Evolutionary conservation across 2,797 vertebrate species (phyloP).

Genomic region (Poecilia picta): DNA sequence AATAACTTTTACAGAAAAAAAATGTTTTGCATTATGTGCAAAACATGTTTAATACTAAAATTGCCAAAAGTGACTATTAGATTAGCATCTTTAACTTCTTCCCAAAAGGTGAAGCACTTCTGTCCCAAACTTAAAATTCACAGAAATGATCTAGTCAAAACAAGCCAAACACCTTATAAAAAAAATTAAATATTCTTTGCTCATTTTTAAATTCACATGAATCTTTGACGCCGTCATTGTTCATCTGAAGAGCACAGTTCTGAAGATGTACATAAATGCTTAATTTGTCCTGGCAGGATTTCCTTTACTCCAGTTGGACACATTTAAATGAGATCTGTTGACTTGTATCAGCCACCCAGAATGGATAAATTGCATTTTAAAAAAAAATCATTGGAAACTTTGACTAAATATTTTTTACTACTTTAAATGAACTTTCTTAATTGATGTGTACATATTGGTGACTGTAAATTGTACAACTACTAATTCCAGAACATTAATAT

Average conservation of each 20-base stretch:
- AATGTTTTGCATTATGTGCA: neutral
- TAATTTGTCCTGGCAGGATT: slow-evolving; percentile 18
- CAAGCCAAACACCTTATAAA: neutral
- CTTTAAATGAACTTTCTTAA: neutral
- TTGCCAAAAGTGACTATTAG: neutral
- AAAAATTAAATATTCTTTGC: slow-evolving; percentile 9
- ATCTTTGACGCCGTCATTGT: neutral
- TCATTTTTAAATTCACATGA: neutral
- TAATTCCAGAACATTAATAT: neutral
- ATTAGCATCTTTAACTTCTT: neutral
- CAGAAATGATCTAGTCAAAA: neutral
- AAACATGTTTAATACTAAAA: neutral
- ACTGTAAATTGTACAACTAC: neutral
- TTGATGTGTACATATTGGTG: neutral
- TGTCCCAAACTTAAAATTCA: neutral
- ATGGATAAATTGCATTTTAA: neutral
- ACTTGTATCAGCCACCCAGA: slow-evolving; percentile 4
- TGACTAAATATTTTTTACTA: neutral
- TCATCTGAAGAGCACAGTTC: slow-evolving; percentile 10
- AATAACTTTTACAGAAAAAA: neutral
- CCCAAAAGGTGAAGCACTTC: neutral
- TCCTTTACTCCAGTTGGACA: slow-evolving; percentile 12
- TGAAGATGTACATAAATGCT: slow-evolving; percentile 1
- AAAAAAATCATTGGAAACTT: neutral
- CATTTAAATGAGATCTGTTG: slow-evolving; percentile 4